A percentile compares a stretch with the other conserved stretches of the same genome.
Conservation (phyloP, 2,888 invertebrate genomes). For the Mythimna ferrago region DNA sequence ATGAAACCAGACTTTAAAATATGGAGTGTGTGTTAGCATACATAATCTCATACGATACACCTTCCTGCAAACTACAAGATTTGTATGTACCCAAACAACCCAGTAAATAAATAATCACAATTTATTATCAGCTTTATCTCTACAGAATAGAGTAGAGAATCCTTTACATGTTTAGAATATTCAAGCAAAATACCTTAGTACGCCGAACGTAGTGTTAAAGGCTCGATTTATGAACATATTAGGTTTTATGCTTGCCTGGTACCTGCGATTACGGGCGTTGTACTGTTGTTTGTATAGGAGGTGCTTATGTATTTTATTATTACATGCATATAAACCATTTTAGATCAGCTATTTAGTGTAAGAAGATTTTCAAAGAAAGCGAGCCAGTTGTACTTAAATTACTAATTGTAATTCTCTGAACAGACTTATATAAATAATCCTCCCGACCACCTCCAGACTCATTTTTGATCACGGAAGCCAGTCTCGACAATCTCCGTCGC, state of each 20-base stretch:
- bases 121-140: slow-evolving; percentile 34
- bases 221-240: slow-evolving; percentile 70
- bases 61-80: slow-evolving; percentile 40
- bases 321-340: background rate
- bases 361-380: background rate
- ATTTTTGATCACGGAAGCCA: no score
- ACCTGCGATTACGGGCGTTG: slow-evolving; percentile 67
- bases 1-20: slow-evolving; percentile 48
- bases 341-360: background rate
- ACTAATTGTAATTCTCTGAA: background rate
- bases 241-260: slow-evolving; percentile 75
- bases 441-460: no score
- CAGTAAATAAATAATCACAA: slow-evolving; percentile 18
- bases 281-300: slow-evolving; percentile 52
- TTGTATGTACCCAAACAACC: slow-evolving; percentile 29
- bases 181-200: slow-evolving; percentile 51
- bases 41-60: slow-evolving; percentile 34
- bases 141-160: slow-evolving; percentile 23
- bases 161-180: slow-evolving; percentile 28
- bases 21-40: slow-evolving; percentile 38
- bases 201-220: slow-evolving; percentile 65
- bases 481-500: no score
- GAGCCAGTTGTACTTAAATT: background rate
- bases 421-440: background rate
- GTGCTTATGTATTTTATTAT: slow-evolving; percentile 28